Evolutionary conservation across 2,888 invertebrate genomes (phyloP), one percentile per base, ranked within the genome.

Genomic region (Neuroscelio doddi): DNA sequence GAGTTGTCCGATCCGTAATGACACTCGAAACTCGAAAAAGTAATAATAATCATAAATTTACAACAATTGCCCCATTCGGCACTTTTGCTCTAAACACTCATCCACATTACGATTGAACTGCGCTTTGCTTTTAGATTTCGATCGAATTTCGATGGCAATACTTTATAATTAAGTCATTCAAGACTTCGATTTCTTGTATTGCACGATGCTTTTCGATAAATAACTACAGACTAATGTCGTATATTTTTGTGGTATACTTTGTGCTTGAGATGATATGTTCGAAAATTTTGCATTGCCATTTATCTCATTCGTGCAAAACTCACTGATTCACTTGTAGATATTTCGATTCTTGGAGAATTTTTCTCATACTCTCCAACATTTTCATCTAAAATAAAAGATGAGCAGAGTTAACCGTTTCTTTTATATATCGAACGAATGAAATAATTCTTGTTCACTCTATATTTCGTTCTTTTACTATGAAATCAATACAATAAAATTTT

Each of bases 201-300:
- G 64, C 64, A 64, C 64, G 46, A 64, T 50, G 49, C 32, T 34
- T 50, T 59, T 64, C 62, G 64, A 71, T 70, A 74, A 72, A 70
- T 65, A 67, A 70, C 66, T 72, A 73, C 62, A 74, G 69, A 66
- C 76, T 80, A 81, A 78, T 78, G 74, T 84, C 83, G 83, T 83
- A 82, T 83, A 79, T 77, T 80, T 72, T 78, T 73, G 77, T 75
- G 76, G 82, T 84, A 83, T 82, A 83, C 83, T 76, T 80, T 73
- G 77, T 77, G 75, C 75, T 78, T 76, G 45, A 71, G 78, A 83
- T 80, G 83, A 84, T 84, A 84, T 83, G 83, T 83, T 75, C 69
- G 70, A 74, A 68, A 69, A 68, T 57, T 64, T 56, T 30, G 56
- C 24, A 26, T 64, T 49, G 46, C 56, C 49, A 41, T 63, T 21